Percentiles rank a stretch among this genome's conserved stretches.
Evolutionary conservation across 1,140 invertebrate species (phyloP).

Genomic region (Zaprionus davidi): DNA sequence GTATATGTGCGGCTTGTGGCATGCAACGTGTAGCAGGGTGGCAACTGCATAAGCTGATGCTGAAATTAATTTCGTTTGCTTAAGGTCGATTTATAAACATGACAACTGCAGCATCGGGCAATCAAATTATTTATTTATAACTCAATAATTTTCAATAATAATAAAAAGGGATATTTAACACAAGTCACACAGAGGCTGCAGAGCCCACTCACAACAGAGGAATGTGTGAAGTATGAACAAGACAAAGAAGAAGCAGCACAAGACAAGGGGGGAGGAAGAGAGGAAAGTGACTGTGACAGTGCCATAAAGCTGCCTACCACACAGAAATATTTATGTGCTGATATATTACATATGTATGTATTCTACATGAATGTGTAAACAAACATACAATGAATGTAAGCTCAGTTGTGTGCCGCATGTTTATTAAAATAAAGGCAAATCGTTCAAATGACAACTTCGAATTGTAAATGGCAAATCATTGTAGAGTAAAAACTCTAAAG

Average conservation of each 20-base stretch:
- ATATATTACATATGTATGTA: not conserved
- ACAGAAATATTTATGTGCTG: not conserved
- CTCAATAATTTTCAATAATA: slow-evolving; percentile 18
- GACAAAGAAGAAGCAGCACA: not conserved
- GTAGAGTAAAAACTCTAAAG: too few species aligned
- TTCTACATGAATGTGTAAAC: not conserved
- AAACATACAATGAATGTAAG: not conserved
- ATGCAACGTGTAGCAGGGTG: not conserved
- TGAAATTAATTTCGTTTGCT: slow-evolving; percentile 3
- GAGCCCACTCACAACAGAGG: not conserved
- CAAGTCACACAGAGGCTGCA: not conserved
- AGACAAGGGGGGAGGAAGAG: not conserved
- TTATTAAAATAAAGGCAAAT: not conserved
- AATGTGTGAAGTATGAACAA: not conserved
- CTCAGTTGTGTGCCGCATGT: not conserved
- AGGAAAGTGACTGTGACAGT: not conserved
- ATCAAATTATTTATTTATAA: slow-evolving; percentile 22
- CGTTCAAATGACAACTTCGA: not conserved
- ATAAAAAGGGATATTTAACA: slow-evolving; percentile 4
- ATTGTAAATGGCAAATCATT: not conserved
- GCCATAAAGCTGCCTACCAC: not conserved
- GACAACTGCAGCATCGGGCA: slow-evolving; percentile 21
- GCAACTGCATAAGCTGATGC: slow-evolving; percentile 4
- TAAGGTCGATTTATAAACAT: slow-evolving; percentile 10
- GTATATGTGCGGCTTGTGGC: not conserved